Evolutionary conservation across 2,113 vertebrate genomes (phyloP).

Genomic region (Epinephelus fuscoguttatus): DNA sequence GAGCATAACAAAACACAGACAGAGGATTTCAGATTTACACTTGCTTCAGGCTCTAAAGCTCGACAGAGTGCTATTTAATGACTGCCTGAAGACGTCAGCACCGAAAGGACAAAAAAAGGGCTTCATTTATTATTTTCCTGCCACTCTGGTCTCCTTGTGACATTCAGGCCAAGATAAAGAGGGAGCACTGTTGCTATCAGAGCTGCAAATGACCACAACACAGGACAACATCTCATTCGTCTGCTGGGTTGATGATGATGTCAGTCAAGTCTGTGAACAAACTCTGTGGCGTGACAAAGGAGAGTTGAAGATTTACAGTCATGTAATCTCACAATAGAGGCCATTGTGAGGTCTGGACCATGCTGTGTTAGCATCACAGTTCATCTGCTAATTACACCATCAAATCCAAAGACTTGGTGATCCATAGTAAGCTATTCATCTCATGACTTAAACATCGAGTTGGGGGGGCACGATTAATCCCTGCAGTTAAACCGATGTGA

Average conservation of each 20-base stretch:
- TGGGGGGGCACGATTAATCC: conserved; percentile 60
- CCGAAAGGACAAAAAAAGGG: not conserved
- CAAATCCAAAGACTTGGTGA: conserved; percentile 56
- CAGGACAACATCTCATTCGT: conserved; percentile 34
- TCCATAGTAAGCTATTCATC: conserved; percentile 55
- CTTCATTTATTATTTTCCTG: conserved; percentile 23
- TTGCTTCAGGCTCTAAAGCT: conserved; percentile 1
- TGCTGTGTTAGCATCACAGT: conserved; percentile 59
- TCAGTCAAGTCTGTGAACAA: conserved; percentile 54
- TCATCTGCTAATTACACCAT: conserved; percentile 72
- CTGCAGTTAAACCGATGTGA: conserved; percentile 64
- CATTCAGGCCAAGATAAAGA: not conserved
- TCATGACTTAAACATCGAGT: conserved; percentile 65
- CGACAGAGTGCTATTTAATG: conserved; percentile 25
- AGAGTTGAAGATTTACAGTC: conserved; percentile 51
- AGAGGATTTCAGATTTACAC: conserved; percentile 18
- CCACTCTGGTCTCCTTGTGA: conserved; percentile 5
- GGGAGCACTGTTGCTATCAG: conserved; percentile 13
- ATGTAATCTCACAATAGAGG: conserved; percentile 49
- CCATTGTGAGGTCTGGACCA: conserved; percentile 60
- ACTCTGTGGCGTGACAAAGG: conserved; percentile 62
- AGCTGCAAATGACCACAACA: conserved; percentile 17
- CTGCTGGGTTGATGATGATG: conserved; percentile 31
- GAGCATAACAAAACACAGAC: conserved; percentile 15
- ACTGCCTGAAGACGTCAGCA: conserved; percentile 20